A percentile compares a stretch with the other conserved stretches of the same genome.
phyloP scores from a whole-genome alignment of 2,797 vertebrate species.

The Tragopan temminckii region DNA sequence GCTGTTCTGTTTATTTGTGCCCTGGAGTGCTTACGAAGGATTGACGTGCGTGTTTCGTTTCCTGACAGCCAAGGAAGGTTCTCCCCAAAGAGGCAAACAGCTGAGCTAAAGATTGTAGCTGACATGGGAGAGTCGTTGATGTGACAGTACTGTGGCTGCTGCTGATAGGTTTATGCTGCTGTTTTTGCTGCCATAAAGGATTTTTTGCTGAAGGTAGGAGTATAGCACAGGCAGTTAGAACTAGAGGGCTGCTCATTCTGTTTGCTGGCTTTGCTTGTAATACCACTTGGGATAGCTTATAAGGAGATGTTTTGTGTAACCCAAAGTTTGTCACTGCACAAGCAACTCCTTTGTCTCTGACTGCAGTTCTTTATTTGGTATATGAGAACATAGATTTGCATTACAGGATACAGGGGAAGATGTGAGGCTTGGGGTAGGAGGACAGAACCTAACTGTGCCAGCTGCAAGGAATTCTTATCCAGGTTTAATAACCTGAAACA shows the following conservation, averaged over 20 bases:
- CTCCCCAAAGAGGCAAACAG: conserved; percentile 54
- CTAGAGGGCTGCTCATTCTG: conserved; percentile 36
- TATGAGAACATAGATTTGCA: neutral
- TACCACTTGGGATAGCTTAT: conserved; percentile 40
- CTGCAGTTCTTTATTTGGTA: conserved; percentile 5
- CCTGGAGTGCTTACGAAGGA: conserved; percentile 49
- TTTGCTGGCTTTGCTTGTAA: conserved; percentile 53
- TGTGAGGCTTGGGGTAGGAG: neutral
- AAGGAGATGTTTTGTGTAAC: conserved; percentile 51
- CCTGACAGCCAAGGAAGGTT: conserved; percentile 60
- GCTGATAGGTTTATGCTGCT: conserved; percentile 71
- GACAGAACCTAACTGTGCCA: neutral
- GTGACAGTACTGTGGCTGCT: conserved; percentile 54
- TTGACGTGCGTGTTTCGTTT: conserved; percentile 9
- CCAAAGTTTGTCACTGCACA: conserved; percentile 70
- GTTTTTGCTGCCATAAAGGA: conserved; percentile 67
- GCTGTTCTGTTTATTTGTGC: conserved; percentile 60
- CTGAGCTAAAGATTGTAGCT: conserved; percentile 63
- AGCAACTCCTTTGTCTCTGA: conserved; percentile 22
- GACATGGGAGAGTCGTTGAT: conserved; percentile 54
- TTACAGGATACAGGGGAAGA: rapidly evolving
- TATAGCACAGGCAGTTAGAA: conserved; percentile 20
- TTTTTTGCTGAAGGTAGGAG: conserved; percentile 63
- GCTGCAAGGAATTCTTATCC: conserved; percentile 19
- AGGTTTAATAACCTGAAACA: conserved; percentile 26